Evolutionary conservation across 2,888 invertebrate genomes (phyloP).

Genomic region (Sinohyriopsis cumingii): DNA sequence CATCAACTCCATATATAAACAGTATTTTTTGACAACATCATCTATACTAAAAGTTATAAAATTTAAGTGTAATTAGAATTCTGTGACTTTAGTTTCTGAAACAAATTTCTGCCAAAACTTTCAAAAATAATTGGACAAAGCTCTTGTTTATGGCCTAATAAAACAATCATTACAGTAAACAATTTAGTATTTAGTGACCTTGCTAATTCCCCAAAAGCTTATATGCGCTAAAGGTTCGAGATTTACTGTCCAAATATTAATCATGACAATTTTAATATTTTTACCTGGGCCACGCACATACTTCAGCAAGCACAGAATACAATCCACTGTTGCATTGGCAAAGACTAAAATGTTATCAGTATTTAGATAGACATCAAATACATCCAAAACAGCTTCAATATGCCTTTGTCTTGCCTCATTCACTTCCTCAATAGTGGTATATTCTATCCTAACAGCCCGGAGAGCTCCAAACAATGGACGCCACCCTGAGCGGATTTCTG

Average conservation of each 20-base stretch:
- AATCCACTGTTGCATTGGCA: slow-evolving; percentile 94
- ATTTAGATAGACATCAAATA: slow-evolving; percentile 89
- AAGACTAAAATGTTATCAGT: slow-evolving; percentile 95
- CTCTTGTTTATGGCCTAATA: no score
- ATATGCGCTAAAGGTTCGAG: no score
- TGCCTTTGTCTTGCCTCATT: slow-evolving; percentile 70
- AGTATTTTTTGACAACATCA: no score
- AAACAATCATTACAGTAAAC: no score
- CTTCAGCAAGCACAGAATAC: slow-evolving; percentile 89
- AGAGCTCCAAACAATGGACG: slow-evolving; percentile 94
- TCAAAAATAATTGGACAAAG: no score
- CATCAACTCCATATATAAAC: no score
- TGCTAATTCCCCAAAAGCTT: no score
- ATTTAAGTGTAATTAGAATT: no score
- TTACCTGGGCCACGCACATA: slow-evolving; percentile 81
- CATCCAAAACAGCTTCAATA: slow-evolving; percentile 79
- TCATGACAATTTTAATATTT: slow-evolving; percentile 23
- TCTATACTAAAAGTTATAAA: no score
- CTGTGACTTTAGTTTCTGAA: no score
- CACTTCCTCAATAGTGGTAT: slow-evolving; percentile 68
- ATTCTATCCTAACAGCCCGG: slow-evolving; percentile 80
- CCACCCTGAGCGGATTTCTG: slow-evolving; percentile 97
- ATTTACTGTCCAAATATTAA: not conserved
- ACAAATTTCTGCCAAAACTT: no score
- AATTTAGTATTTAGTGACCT: no score